A percentile compares a stretch with the other conserved stretches of the same genome.
phyloP scores from a whole-genome alignment of 2,797 vertebrate species.

The Anomalospiza imberbis region DNA sequence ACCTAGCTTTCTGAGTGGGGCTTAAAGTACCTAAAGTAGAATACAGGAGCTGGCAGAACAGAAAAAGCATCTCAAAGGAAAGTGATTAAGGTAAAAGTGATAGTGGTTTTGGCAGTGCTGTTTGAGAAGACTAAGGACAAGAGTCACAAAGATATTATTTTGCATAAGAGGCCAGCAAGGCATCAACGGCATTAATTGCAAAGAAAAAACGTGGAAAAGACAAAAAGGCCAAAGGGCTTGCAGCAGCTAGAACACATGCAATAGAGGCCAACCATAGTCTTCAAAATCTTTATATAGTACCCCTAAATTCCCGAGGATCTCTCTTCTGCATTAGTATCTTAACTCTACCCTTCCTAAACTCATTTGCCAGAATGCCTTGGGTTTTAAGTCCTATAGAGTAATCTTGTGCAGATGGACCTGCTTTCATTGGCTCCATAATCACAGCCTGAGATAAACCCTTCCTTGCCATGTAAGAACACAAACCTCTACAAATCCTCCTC shows the following conservation, averaged over 20 bases:
- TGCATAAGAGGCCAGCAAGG: not conserved
- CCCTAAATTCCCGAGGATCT: not conserved
- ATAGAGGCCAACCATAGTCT: not conserved
- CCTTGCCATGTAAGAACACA: not conserved
- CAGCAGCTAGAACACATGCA: not conserved
- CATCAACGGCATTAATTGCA: not conserved
- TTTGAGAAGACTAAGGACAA: not conserved
- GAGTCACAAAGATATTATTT: not conserved
- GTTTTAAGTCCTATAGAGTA: not conserved
- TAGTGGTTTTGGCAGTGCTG: not conserved
- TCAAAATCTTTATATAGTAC: not conserved
- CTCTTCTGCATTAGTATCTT: not conserved
- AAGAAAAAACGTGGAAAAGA: not conserved
- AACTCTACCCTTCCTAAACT: not conserved
- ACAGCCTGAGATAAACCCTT: not conserved
- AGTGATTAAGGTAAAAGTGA: not conserved
- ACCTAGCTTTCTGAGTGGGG: not conserved
- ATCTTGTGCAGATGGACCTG: not conserved
- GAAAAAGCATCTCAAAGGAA: not conserved
- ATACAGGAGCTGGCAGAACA: not conserved
- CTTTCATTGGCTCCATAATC: not conserved
- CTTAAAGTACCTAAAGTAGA: not conserved
- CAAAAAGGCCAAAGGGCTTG: not conserved
- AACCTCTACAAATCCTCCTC: not conserved
- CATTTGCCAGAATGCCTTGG: not conserved